Evolutionary conservation across 2,888 invertebrate species (phyloP).

Genomic region (Rhagium mordax): DNA sequence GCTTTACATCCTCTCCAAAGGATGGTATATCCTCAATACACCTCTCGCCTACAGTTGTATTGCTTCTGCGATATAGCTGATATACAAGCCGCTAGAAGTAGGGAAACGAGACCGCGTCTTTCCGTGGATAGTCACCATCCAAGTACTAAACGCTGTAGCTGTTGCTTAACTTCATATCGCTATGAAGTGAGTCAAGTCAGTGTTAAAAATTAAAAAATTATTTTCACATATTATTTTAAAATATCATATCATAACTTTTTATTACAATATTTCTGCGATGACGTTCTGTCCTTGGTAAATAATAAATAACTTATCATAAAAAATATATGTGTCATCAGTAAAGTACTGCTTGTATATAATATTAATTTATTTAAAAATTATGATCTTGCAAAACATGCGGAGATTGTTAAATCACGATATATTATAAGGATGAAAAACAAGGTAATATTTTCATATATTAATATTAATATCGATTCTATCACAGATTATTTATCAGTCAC

Average conservation of each 20-base stretch:
- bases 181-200: too few relatives aligned
- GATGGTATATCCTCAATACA: too few relatives aligned
- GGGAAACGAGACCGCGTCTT: too few relatives aligned
- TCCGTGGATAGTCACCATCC: too few relatives aligned
- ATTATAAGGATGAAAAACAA: constrained; percentile 43
- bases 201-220: too few relatives aligned
- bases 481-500: constrained; percentile 47
- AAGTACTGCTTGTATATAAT: constrained; percentile 18
- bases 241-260: not conserved
- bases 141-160: too few relatives aligned
- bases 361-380: constrained; percentile 36
- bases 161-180: too few relatives aligned
- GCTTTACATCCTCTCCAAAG: too few relatives aligned
- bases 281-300: constrained; percentile 5
- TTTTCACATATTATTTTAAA: too few relatives aligned
- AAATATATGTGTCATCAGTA: constrained; percentile 4
- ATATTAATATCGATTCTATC: constrained; percentile 54
- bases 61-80: too few relatives aligned
- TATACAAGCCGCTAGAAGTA: too few relatives aligned
- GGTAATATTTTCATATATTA: constrained; percentile 54
- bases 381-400: constrained; percentile 30
- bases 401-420: constrained; percentile 43
- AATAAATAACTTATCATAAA: constrained; percentile 1
- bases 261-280: not conserved
- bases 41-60: too few relatives aligned